phyloP scores from a whole-genome alignment of 92 coral and sea anemone genomes.

The Ricordea florida region DNA sequence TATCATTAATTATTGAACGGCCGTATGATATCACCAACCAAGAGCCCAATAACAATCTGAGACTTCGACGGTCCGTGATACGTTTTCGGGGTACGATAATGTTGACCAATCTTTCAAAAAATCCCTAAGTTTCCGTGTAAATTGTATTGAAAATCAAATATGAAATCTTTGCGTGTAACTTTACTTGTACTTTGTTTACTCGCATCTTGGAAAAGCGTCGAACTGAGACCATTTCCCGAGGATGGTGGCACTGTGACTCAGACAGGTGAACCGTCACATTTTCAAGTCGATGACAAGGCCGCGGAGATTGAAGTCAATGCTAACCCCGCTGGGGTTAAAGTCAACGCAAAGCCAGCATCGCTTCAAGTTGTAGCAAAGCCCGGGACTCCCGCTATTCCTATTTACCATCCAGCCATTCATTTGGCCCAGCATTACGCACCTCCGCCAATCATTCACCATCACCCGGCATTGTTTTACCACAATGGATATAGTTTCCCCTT shows the following conservation, averaged over 20 bases:
- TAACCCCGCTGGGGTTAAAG: constrained; percentile 97
- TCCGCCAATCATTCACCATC: constrained; percentile 77
- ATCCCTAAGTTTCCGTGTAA: too few relatives aligned
- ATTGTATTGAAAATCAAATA: background rate
- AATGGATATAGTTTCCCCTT: constrained; percentile 46
- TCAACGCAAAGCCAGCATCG: constrained; percentile 98
- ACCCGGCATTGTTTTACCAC: constrained; percentile 74
- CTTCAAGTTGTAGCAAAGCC: constrained; percentile 99
- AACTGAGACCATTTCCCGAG: constrained; percentile 62
- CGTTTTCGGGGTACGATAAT: background rate
- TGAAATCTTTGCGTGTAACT: constrained; percentile 18
- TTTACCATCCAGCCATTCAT: constrained; percentile 93
- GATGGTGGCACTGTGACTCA: constrained; percentile 77
- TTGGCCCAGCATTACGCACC: constrained; percentile 83
- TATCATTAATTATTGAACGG: constrained; percentile 12
- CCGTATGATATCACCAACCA: constrained; percentile 33
- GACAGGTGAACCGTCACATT: constrained; percentile 98
- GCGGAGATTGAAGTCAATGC: constrained; percentile 99
- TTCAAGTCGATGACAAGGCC: constrained; percentile 99
- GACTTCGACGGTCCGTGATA: background rate
- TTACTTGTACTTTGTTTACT: constrained; percentile 6
- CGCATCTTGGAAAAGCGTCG: constrained; percentile 17
- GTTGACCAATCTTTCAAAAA: background rate
- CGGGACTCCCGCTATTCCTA: constrained; percentile 92
- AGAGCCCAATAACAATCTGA: background rate